A percentile compares a stretch with the other conserved stretches of the same genome.
phyloP scores from a whole-genome alignment of 2,888 invertebrate genomes.

The Meloe dianella region DNA sequence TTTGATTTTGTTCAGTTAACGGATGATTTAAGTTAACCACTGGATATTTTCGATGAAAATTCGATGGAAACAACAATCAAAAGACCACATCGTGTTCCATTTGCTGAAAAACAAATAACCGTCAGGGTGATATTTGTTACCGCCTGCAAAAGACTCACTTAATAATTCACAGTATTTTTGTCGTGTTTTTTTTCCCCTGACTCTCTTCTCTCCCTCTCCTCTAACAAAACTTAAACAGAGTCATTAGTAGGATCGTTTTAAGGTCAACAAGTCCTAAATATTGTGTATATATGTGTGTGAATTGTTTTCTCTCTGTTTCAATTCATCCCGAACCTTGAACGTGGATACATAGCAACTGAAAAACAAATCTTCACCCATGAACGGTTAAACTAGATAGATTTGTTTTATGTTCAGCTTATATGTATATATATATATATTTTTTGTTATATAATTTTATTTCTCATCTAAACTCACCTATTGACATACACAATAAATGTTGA shows the following conservation, averaged over 20 bases:
- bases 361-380: background rate
- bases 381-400: background rate
- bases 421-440: no score
- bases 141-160: no score
- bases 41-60: no score
- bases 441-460: background rate
- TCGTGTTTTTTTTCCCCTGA: background rate
- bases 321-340: background rate
- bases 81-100: no score
- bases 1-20: no score
- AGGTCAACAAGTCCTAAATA: slow-evolving; percentile 37
- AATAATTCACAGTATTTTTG: background rate
- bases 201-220: background rate
- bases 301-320: background rate
- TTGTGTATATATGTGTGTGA: slow-evolving; percentile 14
- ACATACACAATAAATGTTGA: slow-evolving; percentile 2
- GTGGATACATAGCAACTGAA: slow-evolving; percentile 1
- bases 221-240: slow-evolving; percentile 12
- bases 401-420: background rate
- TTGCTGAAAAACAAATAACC: no score
- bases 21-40: no score
- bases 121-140: no score
- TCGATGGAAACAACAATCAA: no score
- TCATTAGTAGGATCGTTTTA: slow-evolving; percentile 33
- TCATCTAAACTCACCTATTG: background rate